A percentile compares a stretch with the other conserved stretches of the same genome.
phyloP scores from a whole-genome alignment of 2,888 invertebrate species.

The Lasioglossum pauxillum region DNA sequence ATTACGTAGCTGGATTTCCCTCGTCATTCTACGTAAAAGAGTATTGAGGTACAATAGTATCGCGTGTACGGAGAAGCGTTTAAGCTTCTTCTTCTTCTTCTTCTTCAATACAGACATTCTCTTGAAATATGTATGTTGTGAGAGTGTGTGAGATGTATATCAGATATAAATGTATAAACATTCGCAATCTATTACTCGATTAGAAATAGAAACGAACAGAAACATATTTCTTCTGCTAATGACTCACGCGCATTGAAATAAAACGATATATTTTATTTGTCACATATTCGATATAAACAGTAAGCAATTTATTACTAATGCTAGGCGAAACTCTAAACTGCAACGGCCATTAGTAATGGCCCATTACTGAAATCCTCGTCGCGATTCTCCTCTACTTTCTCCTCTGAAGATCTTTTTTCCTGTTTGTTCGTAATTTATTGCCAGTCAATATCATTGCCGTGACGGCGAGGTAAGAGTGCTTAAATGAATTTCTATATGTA shows the following conservation, averaged over 20 bases:
- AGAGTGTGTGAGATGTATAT: neutral
- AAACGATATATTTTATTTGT: neutral
- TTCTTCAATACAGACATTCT: too few relatives aligned
- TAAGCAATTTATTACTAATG: neutral
- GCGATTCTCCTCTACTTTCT: slow-evolving; percentile 37
- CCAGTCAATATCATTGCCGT: neutral
- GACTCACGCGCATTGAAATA: too few relatives aligned
- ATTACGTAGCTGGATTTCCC: too few relatives aligned
- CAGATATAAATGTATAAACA: neutral
- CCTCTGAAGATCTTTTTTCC: neutral
- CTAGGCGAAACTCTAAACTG: neutral
- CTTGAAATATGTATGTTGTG: too few relatives aligned
- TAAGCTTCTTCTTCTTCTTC: too few relatives aligned
- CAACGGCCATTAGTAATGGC: too few relatives aligned
- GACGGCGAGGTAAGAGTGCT: neutral
- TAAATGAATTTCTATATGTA: neutral
- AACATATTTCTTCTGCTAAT: neutral
- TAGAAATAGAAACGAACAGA: neutral
- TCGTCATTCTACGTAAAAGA: too few relatives aligned
- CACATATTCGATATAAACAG: neutral
- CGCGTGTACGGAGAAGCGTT: too few relatives aligned
- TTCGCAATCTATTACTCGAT: neutral
- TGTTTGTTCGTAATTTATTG: slow-evolving; percentile 17
- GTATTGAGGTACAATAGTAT: too few relatives aligned
- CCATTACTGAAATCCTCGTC: slow-evolving; percentile 19